Conservation (phyloP, 2,797 vertebrate species). For the Eurystomus glaucurus region DNA sequence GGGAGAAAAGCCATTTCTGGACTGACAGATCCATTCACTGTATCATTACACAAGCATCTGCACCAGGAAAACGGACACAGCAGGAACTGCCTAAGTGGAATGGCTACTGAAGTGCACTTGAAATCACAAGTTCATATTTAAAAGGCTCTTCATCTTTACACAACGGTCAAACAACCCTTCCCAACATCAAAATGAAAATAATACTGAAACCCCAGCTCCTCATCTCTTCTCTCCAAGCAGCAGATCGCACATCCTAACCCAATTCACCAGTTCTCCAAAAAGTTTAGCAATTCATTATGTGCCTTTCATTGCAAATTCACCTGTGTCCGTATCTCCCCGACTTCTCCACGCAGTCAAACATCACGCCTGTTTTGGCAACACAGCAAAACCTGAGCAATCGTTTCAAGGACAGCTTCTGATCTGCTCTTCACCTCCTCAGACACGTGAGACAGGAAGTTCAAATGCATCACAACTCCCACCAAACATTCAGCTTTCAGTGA, state of each 20-base stretch:
- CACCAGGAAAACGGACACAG: slow-evolving; percentile 25
- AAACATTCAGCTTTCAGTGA: background rate
- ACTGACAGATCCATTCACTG: background rate
- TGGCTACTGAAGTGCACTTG: slow-evolving; percentile 50
- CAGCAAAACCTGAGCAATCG: background rate
- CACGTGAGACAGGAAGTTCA: background rate
- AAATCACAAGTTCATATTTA: slow-evolving; percentile 51
- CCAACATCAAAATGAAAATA: background rate
- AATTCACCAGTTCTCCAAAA: background rate
- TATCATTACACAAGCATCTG: slow-evolving; percentile 41
- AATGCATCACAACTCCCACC: background rate
- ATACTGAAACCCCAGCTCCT: background rate
- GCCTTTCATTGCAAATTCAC: background rate
- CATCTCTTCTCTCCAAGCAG: background rate
- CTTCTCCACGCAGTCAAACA: background rate
- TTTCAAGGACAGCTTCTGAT: background rate
- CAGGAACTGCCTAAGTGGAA: slow-evolving; percentile 16
- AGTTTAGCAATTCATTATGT: background rate
- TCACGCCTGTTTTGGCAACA: background rate
- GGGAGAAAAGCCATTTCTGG: slow-evolving; percentile 16
- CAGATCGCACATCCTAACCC: background rate
- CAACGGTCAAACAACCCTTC: background rate
- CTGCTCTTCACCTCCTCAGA: background rate
- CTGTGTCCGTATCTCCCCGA: accelerated
- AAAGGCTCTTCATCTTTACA: slow-evolving; percentile 37